These are phyloP conservation scores for Cichlasoma orientale DNA, from an alignment of 2,797 vertebrate species.

Conservation along the genomic window DNA sequence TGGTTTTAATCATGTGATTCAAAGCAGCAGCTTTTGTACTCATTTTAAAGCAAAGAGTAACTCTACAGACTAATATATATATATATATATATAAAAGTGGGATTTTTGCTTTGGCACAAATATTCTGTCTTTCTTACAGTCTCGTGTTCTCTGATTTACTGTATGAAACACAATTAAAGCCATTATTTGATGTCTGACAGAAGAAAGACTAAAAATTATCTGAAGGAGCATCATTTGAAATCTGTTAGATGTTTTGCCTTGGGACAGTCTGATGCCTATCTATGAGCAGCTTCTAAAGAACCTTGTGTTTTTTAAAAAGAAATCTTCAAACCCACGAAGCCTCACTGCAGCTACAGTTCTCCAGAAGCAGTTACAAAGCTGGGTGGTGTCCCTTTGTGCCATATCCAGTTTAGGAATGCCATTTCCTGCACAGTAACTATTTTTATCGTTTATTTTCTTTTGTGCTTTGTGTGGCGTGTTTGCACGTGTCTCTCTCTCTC, in stretches of 20 bases:
- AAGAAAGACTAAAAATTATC: neutral
- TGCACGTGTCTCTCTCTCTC: conserved; percentile 21
- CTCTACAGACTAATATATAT: neutral
- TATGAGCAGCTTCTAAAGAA: neutral
- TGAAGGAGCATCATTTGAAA: neutral
- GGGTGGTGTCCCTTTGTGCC: conserved; percentile 43
- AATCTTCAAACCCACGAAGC: neutral
- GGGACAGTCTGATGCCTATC: conserved; percentile 22
- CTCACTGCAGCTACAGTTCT: neutral
- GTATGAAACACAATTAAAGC: neutral
- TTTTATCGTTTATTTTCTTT: conserved; percentile 49
- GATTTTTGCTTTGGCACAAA: neutral
- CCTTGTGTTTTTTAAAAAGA: neutral
- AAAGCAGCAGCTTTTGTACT: neutral
- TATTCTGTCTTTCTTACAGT: neutral
- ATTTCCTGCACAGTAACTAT: conserved; percentile 49
- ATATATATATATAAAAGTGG: neutral
- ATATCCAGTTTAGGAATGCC: conserved; percentile 36
- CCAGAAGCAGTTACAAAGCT: conserved; percentile 20
- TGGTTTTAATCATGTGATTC: conserved; percentile 5
- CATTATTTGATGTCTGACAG: conserved; percentile 22
- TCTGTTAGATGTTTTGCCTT: neutral
- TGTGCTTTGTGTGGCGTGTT: conserved; percentile 34
- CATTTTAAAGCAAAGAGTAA: neutral
- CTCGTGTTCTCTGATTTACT: neutral